These are phyloP conservation scores for Temnopleurus reevesii DNA, from an alignment of 53 echinoderm and acorn worm genomes.

Conservation along the genomic window DNA sequence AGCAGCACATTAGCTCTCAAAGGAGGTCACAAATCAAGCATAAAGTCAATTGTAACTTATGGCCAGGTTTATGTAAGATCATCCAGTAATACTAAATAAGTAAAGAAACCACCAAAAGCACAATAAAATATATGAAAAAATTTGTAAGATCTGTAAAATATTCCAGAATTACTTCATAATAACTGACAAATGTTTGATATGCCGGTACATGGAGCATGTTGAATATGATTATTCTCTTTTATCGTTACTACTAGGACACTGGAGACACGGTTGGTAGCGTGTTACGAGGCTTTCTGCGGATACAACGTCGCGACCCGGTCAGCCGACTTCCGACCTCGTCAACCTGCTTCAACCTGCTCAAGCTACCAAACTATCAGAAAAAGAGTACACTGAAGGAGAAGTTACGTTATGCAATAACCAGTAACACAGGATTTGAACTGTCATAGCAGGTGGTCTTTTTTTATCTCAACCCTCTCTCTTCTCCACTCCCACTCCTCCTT, in stretches of 20 bases:
- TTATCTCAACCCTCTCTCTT: neutral
- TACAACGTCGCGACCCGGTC: slow-evolving; percentile 93
- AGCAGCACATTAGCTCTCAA: too few relatives aligned
- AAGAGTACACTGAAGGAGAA: slow-evolving; percentile 95
- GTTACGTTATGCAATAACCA: slow-evolving; percentile 94
- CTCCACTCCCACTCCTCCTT: slow-evolving; percentile 59
- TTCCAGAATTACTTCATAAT: too few relatives aligned
- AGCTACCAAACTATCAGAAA: slow-evolving; percentile 97
- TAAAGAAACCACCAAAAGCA: too few relatives aligned
- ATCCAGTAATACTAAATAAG: too few relatives aligned
- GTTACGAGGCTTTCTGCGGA: slow-evolving; percentile 88
- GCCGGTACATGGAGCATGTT: neutral
- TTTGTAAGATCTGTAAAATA: too few relatives aligned
- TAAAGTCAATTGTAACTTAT: too few relatives aligned
- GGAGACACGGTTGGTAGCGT: slow-evolving; percentile 99
- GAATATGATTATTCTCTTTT: neutral
- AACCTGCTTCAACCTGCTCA: slow-evolving; percentile 97
- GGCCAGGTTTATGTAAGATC: too few relatives aligned
- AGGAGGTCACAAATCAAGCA: too few relatives aligned
- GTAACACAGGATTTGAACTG: slow-evolving; percentile 98
- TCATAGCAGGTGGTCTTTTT: slow-evolving; percentile 54
- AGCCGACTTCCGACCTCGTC: slow-evolving; percentile 97
- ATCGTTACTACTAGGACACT: slow-evolving; percentile 72
- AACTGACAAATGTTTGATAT: too few relatives aligned
- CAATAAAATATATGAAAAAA: too few relatives aligned